phyloP scores from a whole-genome alignment of 1,140 invertebrate genomes.

The Megathymus violae region DNA sequence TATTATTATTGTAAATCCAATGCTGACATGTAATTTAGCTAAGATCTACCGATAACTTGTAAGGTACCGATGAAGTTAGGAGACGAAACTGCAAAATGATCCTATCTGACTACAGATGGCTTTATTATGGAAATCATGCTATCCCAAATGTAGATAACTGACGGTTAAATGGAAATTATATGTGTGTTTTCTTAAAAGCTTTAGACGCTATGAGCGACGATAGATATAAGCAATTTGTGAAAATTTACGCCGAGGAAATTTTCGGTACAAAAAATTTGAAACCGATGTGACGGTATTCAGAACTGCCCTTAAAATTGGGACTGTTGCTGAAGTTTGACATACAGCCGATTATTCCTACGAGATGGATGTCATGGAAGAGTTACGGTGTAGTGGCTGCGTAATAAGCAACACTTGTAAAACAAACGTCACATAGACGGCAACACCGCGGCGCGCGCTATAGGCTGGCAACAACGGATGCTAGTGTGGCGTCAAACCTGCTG shows the following conservation, averaged over 20 bases:
- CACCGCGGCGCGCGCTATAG: too few relatives aligned
- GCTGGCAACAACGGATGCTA: too few relatives aligned
- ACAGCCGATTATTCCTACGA: background rate
- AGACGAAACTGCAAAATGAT: slow-evolving; percentile 68
- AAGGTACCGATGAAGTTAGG: slow-evolving; percentile 51
- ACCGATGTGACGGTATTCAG: too few relatives aligned
- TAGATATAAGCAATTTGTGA: slow-evolving; percentile 9
- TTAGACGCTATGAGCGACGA: slow-evolving; percentile 3
- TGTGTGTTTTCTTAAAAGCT: slow-evolving; percentile 34
- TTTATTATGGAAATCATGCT: slow-evolving; percentile 73
- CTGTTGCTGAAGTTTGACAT: too few relatives aligned
- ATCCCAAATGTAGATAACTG: slow-evolving; percentile 74
- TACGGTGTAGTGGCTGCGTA: slow-evolving; percentile 29
- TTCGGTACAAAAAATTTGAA: too few relatives aligned
- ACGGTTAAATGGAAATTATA: slow-evolving; percentile 69
- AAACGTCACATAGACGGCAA: too few relatives aligned
- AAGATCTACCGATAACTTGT: slow-evolving; percentile 21
- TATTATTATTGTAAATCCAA: too few relatives aligned
- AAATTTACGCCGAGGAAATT: background rate
- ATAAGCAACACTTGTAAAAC: too few relatives aligned
- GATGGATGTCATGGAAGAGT: slow-evolving; percentile 40
- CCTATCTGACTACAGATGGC: slow-evolving; percentile 69
- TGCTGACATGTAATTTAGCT: slow-evolving; percentile 1
- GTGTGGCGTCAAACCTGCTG: too few relatives aligned
- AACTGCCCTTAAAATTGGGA: too few relatives aligned